These are phyloP conservation scores for Hycleus phaleratus DNA, from an alignment of 1,140 invertebrate genomes.

Conservation along the genomic window DNA sequence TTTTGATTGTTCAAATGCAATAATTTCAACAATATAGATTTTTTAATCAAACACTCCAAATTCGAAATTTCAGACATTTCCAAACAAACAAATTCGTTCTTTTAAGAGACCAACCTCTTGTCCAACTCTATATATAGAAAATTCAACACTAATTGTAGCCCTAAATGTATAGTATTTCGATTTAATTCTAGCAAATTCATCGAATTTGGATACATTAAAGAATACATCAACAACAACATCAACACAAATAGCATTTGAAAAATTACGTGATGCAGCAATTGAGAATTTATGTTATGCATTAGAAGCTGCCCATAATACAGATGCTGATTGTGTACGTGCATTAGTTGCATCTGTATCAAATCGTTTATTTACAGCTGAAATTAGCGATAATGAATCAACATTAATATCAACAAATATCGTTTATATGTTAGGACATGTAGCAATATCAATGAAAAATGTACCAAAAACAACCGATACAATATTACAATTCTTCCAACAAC, in stretches of 20 bases:
- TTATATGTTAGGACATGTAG: slow-evolving; percentile 93
- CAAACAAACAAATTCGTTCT: too few species aligned
- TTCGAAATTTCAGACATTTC: too few species aligned
- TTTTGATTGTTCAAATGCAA: too few species aligned
- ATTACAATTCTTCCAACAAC: slow-evolving; percentile 93
- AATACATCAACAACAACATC: slow-evolving; percentile 33
- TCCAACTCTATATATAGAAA: too few species aligned
- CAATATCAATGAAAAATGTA: slow-evolving; percentile 86
- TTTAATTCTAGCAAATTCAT: too few species aligned
- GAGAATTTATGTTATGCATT: slow-evolving; percentile 92
- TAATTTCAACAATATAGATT: too few species aligned
- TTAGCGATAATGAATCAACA: slow-evolving; percentile 73
- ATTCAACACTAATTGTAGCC: too few species aligned
- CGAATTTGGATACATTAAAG: not conserved
- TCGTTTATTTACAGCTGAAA: slow-evolving; percentile 83
- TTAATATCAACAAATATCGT: slow-evolving; percentile 95
- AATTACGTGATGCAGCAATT: slow-evolving; percentile 85
- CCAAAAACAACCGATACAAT: slow-evolving; percentile 91
- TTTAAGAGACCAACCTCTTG: too few species aligned
- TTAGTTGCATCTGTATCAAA: slow-evolving; percentile 92
- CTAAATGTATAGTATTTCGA: too few species aligned
- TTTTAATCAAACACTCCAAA: too few species aligned
- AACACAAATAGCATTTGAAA: slow-evolving; percentile 69
- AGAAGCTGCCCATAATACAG: slow-evolving; percentile 76
- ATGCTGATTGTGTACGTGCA: slow-evolving; percentile 88